phyloP scores from a whole-genome alignment of 2,888 invertebrate species.

The Calameuta idolon region DNA sequence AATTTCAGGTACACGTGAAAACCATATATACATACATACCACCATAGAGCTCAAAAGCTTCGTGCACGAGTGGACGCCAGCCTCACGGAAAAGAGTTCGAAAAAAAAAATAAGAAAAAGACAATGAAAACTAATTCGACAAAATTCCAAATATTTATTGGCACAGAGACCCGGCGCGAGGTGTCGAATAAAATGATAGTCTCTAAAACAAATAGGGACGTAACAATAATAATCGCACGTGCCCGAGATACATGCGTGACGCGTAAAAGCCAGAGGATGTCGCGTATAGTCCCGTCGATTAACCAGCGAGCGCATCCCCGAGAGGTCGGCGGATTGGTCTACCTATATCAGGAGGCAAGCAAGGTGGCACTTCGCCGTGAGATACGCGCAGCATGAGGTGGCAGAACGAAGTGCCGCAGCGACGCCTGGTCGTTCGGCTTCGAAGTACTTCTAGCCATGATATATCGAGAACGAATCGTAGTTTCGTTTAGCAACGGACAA shows the following conservation, averaged over 20 bases:
- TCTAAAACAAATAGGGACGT: background rate
- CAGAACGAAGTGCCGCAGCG: background rate
- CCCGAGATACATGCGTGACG: background rate
- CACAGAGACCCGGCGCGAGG: background rate
- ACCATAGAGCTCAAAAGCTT: background rate
- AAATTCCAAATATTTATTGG: background rate
- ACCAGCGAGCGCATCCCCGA: background rate
- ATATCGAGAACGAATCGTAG: background rate
- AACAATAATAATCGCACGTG: background rate
- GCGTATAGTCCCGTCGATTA: background rate
- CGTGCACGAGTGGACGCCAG: background rate
- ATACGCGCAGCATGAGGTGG: background rate
- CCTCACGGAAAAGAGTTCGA: background rate
- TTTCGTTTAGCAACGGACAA: background rate
- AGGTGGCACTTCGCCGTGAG: background rate
- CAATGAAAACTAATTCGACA: background rate
- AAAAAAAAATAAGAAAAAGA: background rate
- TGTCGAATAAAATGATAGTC: background rate
- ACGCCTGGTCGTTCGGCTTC: background rate
- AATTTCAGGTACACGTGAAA: background rate
- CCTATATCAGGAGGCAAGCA: background rate
- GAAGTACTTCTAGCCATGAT: background rate
- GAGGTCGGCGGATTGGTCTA: background rate
- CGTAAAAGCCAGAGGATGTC: background rate
- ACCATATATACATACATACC: background rate